phyloP scores from a whole-genome alignment of 2,113 vertebrate species.

The Lycaon pictus region DNA sequence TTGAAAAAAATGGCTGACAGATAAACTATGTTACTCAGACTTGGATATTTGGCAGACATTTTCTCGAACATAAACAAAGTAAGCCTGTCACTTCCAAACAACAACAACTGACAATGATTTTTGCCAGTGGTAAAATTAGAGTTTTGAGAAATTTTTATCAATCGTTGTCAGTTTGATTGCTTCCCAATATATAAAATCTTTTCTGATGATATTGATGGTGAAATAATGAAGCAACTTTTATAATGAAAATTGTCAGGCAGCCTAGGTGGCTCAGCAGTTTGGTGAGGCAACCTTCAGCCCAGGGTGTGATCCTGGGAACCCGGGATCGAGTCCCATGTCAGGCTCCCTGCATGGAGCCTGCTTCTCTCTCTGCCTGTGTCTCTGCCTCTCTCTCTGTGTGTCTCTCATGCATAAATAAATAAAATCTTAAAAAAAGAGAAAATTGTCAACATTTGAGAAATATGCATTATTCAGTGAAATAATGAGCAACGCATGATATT shows the following conservation, averaged over 20 bases:
- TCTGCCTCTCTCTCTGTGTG: too few relatives aligned
- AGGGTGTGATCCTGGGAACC: too few relatives aligned
- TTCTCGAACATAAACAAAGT: conserved; percentile 44
- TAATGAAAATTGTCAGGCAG: neutral
- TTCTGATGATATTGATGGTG: neutral
- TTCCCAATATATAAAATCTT: conserved; percentile 47
- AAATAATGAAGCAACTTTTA: conserved; percentile 40
- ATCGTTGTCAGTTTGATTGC: neutral
- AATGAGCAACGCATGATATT: neutral
- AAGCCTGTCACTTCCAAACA: neutral
- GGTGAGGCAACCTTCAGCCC: too few relatives aligned
- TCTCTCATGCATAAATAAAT: too few relatives aligned
- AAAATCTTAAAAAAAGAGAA: neutral
- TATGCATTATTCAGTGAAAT: conserved; percentile 19
- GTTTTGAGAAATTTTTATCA: conserved; percentile 47
- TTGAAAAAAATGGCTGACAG: conserved; percentile 10
- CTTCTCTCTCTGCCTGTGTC: too few relatives aligned
- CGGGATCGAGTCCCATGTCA: too few relatives aligned
- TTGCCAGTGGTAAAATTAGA: conserved; percentile 26
- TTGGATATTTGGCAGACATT: neutral
- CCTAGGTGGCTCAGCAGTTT: too few relatives aligned
- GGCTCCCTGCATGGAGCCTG: too few relatives aligned
- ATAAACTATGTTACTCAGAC: neutral
- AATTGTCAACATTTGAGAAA: neutral
- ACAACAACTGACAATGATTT: neutral